Evolutionary conservation across 2,113 vertebrate species (phyloP).

Genomic region (Piaya cayana): DNA sequence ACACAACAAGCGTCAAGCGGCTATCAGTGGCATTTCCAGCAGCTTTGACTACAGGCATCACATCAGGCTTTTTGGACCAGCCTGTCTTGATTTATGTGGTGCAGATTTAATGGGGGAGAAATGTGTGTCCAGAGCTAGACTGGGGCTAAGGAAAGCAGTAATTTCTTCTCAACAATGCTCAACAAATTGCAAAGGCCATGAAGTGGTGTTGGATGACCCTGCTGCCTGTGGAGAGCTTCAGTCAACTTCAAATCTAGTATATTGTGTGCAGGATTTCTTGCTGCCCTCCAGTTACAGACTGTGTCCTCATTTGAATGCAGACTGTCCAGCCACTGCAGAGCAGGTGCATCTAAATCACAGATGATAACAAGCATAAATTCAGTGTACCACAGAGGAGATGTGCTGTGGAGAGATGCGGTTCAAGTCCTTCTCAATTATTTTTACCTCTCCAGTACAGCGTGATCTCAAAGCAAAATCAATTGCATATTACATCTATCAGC

Average conservation of each 20-base stretch:
- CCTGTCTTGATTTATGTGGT: not conserved
- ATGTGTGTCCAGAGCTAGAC: not conserved
- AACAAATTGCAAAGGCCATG: not conserved
- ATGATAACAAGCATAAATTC: not conserved
- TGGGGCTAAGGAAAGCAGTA: not conserved
- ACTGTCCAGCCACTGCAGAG: not conserved
- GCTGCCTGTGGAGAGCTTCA: not conserved
- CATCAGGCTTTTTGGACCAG: not conserved
- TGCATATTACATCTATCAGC: not conserved
- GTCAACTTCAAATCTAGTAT: not conserved
- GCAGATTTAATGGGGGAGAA: not conserved
- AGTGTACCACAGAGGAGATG: not conserved
- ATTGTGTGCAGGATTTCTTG: not conserved
- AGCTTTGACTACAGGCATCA: not conserved
- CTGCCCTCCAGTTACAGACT: not conserved
- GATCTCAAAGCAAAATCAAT: not conserved
- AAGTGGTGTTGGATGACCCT: not conserved
- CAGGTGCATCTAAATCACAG: not conserved
- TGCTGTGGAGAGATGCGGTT: not conserved
- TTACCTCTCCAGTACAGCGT: accelerated
- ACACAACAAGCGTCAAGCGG: not conserved
- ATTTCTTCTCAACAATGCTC: accelerated
- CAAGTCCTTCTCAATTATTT: not conserved
- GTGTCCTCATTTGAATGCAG: not conserved
- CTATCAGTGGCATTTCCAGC: not conserved